Evolutionary conservation across 2,797 vertebrate species (phyloP), one percentile per base, ranked within the genome.

Genomic region (Poeciliopsis gracilis): DNA sequence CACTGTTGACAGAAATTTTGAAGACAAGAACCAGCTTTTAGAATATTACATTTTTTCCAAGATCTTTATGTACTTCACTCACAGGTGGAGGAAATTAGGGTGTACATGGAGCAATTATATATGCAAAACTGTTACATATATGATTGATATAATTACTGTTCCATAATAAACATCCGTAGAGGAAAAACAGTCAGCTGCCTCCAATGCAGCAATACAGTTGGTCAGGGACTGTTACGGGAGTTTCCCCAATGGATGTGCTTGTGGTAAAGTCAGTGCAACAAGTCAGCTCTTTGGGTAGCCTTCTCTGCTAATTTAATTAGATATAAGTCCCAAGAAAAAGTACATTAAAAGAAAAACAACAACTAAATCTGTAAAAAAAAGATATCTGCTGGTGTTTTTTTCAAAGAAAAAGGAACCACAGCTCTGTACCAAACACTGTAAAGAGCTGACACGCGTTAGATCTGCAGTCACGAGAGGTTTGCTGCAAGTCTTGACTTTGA

Each of bases 161-260:
- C 57, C 23, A 59, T 75, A 78, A 75, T 33, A 76, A 80, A 82
- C 77, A 87, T 84, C 84, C 66, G 30, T 36, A 77, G 71, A 69
- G 69, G 46, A 51, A 59, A 69, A 74, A 53, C 75, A 63, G 38
- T 38, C 59, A 76, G 76, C 86, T 73, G 77, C 70, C 63, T 38
- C 73, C 69, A 46, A 51, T 30, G 33, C 30, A 83, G 75, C 84
- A 83, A 74, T 78, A 61, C 79, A 76, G 78, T 49, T 76, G 49
- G 47, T 45, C 16, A 55, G 10, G 1, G 2, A 63, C 73, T 71
- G 76, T 74, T 72, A 61, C 11, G 28, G 78, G 72, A 49, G 69
- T 81, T 86, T 75, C 67, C 82, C 61, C 36, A 49, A 81, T 81
- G 49, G 78, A 74, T 75, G 0, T 18, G 16, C 7, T 71, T 77